Percentiles rank a stretch among this genome's conserved stretches.
These are phyloP conservation scores for Lasaia peninsularis DNA, from an alignment of 1,140 invertebrate genomes.

Conservation along the genomic window DNA sequence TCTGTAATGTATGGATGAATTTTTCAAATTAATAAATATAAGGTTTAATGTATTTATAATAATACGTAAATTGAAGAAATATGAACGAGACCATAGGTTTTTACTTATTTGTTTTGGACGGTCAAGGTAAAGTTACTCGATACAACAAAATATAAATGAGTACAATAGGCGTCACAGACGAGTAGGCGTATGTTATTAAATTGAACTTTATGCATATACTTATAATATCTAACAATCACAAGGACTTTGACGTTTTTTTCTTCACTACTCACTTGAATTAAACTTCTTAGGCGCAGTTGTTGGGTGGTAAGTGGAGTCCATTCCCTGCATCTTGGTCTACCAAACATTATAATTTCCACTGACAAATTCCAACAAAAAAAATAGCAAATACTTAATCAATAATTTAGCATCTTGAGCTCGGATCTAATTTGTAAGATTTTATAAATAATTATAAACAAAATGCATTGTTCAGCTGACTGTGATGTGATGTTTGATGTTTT, in stretches of 20 bases:
- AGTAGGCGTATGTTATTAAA: slow-evolving; percentile 59
- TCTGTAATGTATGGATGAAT: too few relatives aligned
- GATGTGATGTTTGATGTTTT: slow-evolving; percentile 25
- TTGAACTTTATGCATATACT: slow-evolving; percentile 14
- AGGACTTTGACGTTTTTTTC: slow-evolving; percentile 12
- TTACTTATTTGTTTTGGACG: not conserved
- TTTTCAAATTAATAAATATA: not conserved
- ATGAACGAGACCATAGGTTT: not conserved
- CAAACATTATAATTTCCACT: slow-evolving; percentile 71
- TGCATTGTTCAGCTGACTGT: slow-evolving; percentile 56
- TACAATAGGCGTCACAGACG: slow-evolving; percentile 20
- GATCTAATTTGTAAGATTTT: not conserved
- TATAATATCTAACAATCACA: not conserved
- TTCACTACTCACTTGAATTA: slow-evolving; percentile 80
- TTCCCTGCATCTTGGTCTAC: slow-evolving; percentile 79
- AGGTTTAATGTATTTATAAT: not conserved
- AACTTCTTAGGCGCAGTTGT: slow-evolving; percentile 83
- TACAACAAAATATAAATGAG: not conserved
- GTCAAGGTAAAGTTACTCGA: not conserved
- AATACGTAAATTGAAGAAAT: too few relatives aligned
- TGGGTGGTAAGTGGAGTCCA: slow-evolving; percentile 82
- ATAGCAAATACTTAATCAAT: slow-evolving; percentile 6
- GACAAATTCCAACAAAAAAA: slow-evolving; percentile 24
- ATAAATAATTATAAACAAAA: slow-evolving; percentile 48
- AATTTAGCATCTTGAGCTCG: not conserved